Conservation (phyloP, 2,797 vertebrate species). For the Atherinosoma microstoma region DNA sequence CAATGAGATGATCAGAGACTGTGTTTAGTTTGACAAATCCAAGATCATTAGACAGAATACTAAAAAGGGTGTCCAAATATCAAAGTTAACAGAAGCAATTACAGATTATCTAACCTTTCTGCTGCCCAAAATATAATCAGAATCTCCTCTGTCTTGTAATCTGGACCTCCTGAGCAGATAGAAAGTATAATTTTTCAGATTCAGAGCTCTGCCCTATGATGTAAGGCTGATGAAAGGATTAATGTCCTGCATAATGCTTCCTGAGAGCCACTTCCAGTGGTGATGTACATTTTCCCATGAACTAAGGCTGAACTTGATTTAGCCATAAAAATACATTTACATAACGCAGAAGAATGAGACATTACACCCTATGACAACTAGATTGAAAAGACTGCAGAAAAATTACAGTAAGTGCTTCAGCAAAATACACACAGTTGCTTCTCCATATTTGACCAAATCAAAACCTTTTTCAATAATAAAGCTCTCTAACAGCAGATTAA, state of each 20-base stretch:
- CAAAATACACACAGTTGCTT: not conserved
- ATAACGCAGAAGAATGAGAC: slow-evolving; percentile 41
- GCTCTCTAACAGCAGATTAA: not conserved
- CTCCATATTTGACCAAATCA: slow-evolving; percentile 3
- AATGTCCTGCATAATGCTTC: slow-evolving; percentile 33
- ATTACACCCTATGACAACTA: slow-evolving; percentile 4
- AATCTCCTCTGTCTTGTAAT: slow-evolving; percentile 63
- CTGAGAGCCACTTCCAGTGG: slow-evolving; percentile 48
- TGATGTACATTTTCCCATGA: slow-evolving; percentile 66
- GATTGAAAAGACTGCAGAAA: not conserved
- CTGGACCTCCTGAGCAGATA: slow-evolving; percentile 62
- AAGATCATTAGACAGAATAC: slow-evolving; percentile 12
- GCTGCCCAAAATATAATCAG: slow-evolving; percentile 50
- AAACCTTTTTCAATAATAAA: not conserved
- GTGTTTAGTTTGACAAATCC: slow-evolving; percentile 6
- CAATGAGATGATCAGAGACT: slow-evolving; percentile 5
- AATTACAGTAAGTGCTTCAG: not conserved
- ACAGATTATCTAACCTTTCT: slow-evolving; percentile 53
- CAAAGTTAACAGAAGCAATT: slow-evolving; percentile 49
- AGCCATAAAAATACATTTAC: slow-evolving; percentile 36
- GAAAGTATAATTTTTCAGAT: slow-evolving; percentile 64
- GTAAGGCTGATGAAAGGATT: slow-evolving; percentile 44
- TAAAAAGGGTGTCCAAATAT: slow-evolving; percentile 16
- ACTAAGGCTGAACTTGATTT: slow-evolving; percentile 43
- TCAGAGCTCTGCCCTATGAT: slow-evolving; percentile 61